Percentiles rank a stretch among this genome's conserved stretches.
Conservation (phyloP, 2,888 invertebrate species). For the Glaucopsyche alexis region DNA sequence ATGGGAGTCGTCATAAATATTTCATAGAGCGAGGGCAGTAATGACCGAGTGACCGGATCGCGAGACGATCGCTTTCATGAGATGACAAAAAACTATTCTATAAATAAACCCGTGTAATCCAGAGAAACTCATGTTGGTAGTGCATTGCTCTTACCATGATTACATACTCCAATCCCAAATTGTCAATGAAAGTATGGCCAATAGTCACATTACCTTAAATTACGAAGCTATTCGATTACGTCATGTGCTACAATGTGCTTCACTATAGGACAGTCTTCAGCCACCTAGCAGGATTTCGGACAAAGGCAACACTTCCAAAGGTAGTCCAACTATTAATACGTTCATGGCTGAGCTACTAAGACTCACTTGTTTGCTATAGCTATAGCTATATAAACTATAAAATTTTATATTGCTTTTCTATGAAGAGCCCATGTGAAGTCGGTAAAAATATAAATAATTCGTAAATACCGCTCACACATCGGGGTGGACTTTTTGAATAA, state of each 20-base stretch:
- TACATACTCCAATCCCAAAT: not conserved
- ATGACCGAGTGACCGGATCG: conserved; percentile 75
- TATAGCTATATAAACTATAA: no score
- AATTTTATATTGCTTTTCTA: no score
- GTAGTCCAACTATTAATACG: no score
- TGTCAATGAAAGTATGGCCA: not conserved
- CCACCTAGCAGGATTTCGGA: no score
- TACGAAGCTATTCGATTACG: not conserved
- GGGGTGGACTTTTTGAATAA: not conserved
- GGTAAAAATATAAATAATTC: not conserved
- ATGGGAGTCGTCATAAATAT: conserved; percentile 79
- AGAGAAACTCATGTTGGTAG: not conserved
- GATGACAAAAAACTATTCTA: conserved; percentile 30
- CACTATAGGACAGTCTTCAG: no score
- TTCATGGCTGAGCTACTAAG: not conserved
- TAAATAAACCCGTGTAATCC: conserved; percentile 14
- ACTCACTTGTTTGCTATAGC: not conserved
- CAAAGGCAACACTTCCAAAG: no score
- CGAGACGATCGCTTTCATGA: conserved; percentile 40
- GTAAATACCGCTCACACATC: not conserved
- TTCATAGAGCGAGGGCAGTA: conserved; percentile 77
- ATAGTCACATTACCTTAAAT: not conserved
- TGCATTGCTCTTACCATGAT: not conserved
- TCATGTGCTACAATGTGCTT: no score
- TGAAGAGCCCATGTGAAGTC: not conserved